phyloP scores from a whole-genome alignment of 2,888 invertebrate species.

The Phaedon cochleariae region DNA sequence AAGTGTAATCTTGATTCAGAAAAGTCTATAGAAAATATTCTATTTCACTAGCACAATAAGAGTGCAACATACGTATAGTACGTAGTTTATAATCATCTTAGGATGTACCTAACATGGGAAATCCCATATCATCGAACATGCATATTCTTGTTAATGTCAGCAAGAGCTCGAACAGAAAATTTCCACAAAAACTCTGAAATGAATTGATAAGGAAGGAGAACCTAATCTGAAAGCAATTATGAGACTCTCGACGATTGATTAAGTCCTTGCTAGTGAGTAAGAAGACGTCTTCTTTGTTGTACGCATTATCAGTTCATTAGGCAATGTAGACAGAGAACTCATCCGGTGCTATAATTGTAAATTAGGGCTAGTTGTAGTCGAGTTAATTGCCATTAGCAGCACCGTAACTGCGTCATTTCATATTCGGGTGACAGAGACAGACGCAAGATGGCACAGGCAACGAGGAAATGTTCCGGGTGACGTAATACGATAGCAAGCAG shows the following conservation, averaged over 20 bases:
- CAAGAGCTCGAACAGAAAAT: too few species aligned
- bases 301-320: conserved; percentile 32
- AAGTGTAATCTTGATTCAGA: too few species aligned
- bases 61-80: too few species aligned
- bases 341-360: conserved; percentile 43
- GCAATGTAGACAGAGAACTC: conserved; percentile 38
- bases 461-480: conserved; percentile 36
- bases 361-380: conserved; percentile 48
- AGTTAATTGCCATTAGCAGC: conserved; percentile 47
- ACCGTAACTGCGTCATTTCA: conserved; percentile 22
- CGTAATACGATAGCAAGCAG: conserved; percentile 40
- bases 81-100: too few species aligned
- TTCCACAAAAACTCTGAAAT: too few species aligned
- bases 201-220: too few species aligned
- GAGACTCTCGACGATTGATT: conserved; percentile 27
- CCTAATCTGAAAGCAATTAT: conserved; percentile 30
- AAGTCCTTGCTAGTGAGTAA: conserved; percentile 27
- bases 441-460: conserved; percentile 28
- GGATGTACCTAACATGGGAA: too few species aligned
- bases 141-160: too few species aligned
- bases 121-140: too few species aligned
- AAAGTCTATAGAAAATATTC: too few species aligned
- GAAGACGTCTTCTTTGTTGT: conserved; percentile 35
- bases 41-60: too few species aligned
- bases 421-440: conserved; percentile 43